Evolutionary conservation across 2,113 vertebrate species (phyloP), one percentile per base, ranked within the genome.

Genomic region (Plecturocebus donacophilus): DNA sequence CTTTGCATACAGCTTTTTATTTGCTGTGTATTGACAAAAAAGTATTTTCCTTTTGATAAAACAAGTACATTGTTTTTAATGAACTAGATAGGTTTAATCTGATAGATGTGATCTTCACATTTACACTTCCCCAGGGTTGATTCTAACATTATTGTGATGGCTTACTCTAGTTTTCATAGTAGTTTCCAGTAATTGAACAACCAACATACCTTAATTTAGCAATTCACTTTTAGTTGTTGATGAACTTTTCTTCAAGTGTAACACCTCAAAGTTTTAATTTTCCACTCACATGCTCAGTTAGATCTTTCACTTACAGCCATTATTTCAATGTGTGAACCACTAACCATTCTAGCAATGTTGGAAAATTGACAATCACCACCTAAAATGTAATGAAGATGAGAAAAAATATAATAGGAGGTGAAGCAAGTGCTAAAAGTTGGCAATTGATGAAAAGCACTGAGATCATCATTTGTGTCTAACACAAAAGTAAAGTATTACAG

Each of bases 351-450:
- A 93, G 40, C 52, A 73, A 89, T 82, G 71, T 88, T 76, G 49
- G 42, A 82, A 96, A 95, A 92, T 80, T 75, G 92, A 68, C 42
- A 42, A 32, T 79, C 16, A 32, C 32, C 64, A 83, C 23, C 27
- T 92, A 77, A 81, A 71, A 84, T 88, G 56, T 47, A 96, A 85
- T n/a, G 25, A 91, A 92, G 52, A 84, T 82, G 54, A 94, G n/a
- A 81, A 95, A 77, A 11, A 56, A 75, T 82, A 32, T 81, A 52
- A 40, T 38, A 52, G 58, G 19, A 68, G 35, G 40, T 45, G 13
- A 90, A 87, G 9, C 79, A 81, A 90, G 4, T 77, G 68, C 38
- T 80, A 30, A 30, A 58, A 38, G 5, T n/a, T 83, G 52, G 47
- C 73, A 93, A 47, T 91, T 56, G 23, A 16, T 75, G 32, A n/a